Evolutionary conservation across 2,113 vertebrate species (phyloP).

Genomic region (Sialia sialis): DNA sequence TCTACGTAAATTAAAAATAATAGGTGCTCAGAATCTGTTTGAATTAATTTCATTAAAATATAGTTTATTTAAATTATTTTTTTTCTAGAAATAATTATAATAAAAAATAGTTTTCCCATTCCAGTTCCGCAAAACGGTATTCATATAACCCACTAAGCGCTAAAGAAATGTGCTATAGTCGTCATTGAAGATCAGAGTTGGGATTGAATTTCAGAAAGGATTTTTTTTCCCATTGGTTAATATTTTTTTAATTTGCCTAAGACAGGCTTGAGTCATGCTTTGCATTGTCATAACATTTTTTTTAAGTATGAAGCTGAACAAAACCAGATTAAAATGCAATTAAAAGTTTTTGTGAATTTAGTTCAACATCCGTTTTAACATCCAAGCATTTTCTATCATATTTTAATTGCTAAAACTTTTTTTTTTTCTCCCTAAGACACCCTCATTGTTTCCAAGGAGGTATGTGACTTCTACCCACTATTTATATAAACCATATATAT

Average conservation of each 20-base stretch:
- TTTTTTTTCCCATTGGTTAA: not conserved
- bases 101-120: not conserved
- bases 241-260: not conserved
- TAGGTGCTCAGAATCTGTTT: not conserved
- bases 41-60: not conserved
- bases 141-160: not conserved
- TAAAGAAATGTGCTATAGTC: not conserved
- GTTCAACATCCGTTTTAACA: not conserved
- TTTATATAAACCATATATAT: not conserved
- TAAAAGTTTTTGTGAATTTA: not conserved
- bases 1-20: not conserved
- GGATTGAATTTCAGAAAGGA: not conserved
- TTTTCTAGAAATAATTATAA: not conserved
- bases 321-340: not conserved
- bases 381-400: not conserved
- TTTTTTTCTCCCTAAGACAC: not conserved
- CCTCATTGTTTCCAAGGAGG: not conserved
- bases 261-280: not conserved
- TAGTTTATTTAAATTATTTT: not conserved
- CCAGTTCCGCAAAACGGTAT: not conserved
- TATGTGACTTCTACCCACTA: not conserved
- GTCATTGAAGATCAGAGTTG: not conserved
- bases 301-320: not conserved
- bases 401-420: not conserved
- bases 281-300: not conserved